These are phyloP conservation scores for Moxostoma hubbsi DNA, from an alignment of 2,797 vertebrate genomes.

Conservation along the genomic window DNA sequence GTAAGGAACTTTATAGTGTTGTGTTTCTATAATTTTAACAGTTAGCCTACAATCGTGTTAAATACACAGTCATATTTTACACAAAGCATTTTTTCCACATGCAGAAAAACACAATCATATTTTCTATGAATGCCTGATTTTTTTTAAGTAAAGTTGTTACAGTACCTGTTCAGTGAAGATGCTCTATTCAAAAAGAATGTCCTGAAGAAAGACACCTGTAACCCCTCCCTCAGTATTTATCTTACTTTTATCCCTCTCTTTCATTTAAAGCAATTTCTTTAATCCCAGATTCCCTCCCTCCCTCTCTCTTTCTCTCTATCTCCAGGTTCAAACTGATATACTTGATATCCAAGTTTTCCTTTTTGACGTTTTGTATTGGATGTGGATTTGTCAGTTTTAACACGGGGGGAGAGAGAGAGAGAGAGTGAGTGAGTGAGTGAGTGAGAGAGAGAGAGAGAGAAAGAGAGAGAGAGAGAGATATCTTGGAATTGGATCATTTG, in stretches of 20 bases:
- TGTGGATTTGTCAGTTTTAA: constrained; percentile 16
- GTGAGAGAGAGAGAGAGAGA: not conserved
- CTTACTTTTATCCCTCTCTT: constrained; percentile 19
- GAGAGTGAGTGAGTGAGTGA: not conserved
- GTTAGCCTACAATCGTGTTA: no score
- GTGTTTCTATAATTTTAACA: no score
- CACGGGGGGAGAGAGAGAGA: not conserved
- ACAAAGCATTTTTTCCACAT: no score
- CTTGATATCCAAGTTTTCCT: constrained; percentile 14
- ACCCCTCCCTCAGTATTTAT: constrained; percentile 61
- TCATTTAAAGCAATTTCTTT: constrained; percentile 3
- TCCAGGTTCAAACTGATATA: constrained; percentile 11
- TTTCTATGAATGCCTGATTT: no score
- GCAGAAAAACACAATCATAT: no score
- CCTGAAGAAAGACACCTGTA: constrained; percentile 67
- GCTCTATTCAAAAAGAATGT: constrained; percentile 52
- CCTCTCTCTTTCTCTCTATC: constrained; percentile 14
- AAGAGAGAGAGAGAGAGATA: constrained; percentile 2
- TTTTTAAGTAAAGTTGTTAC: not conserved
- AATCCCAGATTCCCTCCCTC: constrained; percentile 17
- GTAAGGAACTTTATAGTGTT: no score
- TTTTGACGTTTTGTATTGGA: constrained; percentile 39
- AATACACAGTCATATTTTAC: no score
- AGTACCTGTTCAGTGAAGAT: constrained; percentile 32
- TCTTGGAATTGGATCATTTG: not conserved